Evolutionary conservation across 2,797 vertebrate species (phyloP), one percentile per base, ranked within the genome.

Genomic region (Gouania willdenowi): DNA sequence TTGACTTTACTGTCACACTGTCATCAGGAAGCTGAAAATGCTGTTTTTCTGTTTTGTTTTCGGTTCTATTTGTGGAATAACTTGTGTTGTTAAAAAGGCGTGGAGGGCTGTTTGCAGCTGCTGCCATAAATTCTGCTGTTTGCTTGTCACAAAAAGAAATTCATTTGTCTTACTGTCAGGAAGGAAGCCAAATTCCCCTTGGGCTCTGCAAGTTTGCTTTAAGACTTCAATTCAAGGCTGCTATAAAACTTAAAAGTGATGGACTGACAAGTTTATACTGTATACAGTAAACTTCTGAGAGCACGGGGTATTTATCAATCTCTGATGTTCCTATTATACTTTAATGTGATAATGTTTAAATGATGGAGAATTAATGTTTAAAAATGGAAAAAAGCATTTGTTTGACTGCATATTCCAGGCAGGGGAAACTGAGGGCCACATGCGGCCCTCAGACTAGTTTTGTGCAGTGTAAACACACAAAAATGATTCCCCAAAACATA

Each of bases 121-220:
- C 11, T 32, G 55, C 36, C 47, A 53, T 59, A 47, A 58, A 37
- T 53, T 54, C 32, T 25, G 9, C 14, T 41, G 59, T 56, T 53
- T 59, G 45, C 40, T 24, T 50, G 58, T 61, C 47, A 42, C 51
- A 43, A 32, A n/a, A 16, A 38, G 18, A 59, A 41, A 64, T 60
- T 31, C 63, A 54, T 63, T 54, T 64, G 30, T 49, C 35, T 45
- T 20, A 32, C 25, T 52, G 47, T 31, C 35, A 32, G 46, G 27
- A 54, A 21, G 34, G 15, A 15, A 41, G 28, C 8, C 40, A 24
- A 31, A 31, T 7, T 20, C 19, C 19, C 20, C 19, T 19, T 19
- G 21, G n/a, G 19, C 22, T 28, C 38, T 41, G 26, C 26, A 18
- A 40, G 20, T 27, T 17, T 13, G 15, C 24, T 15, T 41, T 15